Evolutionary conservation across 2,797 vertebrate species (phyloP).

Genomic region (Tapirus indicus): DNA sequence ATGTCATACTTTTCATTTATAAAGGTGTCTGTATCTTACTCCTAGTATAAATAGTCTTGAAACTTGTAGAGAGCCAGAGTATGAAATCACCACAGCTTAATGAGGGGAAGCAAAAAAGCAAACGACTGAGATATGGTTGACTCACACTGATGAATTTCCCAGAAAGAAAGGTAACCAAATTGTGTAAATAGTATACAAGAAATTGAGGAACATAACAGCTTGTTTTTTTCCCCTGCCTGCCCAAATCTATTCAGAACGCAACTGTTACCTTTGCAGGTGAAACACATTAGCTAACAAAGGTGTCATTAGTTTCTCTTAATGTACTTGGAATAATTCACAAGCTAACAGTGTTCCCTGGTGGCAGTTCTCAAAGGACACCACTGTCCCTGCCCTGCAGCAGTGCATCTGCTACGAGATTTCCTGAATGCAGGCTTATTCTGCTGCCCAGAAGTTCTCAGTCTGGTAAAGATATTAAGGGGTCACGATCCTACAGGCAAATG

Average conservation of each 20-base stretch:
- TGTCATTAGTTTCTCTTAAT: slow-evolving; percentile 70
- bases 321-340: slow-evolving; percentile 76
- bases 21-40: background rate
- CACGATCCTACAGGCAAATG: slow-evolving; percentile 67
- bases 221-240: background rate
- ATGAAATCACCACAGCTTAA: background rate
- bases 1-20: background rate
- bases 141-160: background rate
- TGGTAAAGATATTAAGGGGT: slow-evolving; percentile 74
- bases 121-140: background rate
- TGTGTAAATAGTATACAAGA: background rate
- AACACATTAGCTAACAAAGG: slow-evolving; percentile 79
- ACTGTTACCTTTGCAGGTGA: slow-evolving; percentile 60
- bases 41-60: background rate
- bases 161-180: background rate
- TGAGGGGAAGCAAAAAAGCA: background rate
- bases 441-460: slow-evolving; percentile 78
- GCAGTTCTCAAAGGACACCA: slow-evolving; percentile 51
- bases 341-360: slow-evolving; percentile 50
- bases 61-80: background rate
- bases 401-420: slow-evolving; percentile 69
- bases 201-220: background rate
- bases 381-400: slow-evolving; percentile 61
- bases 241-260: slow-evolving; percentile 22
- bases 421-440: slow-evolving; percentile 57